Base-by-base conservation (phyloP, 2,888 invertebrate species). In the Drosophila mulleri region DNA sequence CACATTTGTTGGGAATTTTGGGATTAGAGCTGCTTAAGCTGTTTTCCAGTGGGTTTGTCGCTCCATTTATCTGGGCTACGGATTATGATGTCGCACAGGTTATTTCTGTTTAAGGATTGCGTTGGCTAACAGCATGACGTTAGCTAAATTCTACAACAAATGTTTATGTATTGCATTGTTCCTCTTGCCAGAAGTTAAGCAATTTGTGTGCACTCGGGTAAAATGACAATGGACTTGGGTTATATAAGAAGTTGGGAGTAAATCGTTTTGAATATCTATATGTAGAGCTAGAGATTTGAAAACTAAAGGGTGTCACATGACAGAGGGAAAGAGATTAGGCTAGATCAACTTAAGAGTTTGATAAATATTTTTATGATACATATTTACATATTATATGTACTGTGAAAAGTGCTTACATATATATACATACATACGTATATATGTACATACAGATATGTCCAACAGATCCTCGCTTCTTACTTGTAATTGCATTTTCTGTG, bases 21-120 rank as follows among this genome's bases (percentile, higher is more conserved):
- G 80, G 87, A 87, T 86, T 87, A 86, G 75, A 87, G 78, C 70
- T 81, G 75, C 76, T 50, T 84, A 81, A 86, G 84, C 84, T 86
- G 86, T 85, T 85, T 86, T 14, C 32, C 32, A 72, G 81, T 86
- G 80, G 83, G 83, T 20, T 76, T 75, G 77, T 70, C 63, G 58
- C 85, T 80, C 80, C 83, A 84, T 81, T 83, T 81, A 62, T 70
- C 41, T 71, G 75, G 69, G 66, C 67, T 37, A 26, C 48, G 61
- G 83, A 83, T 83, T 85, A 85, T 39, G 35, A 48, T 69, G 37
- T 29, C 53, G 26, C 58, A 61, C 85, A 80, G 80, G 78, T 75
- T 75, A 62, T 54, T 37, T 60, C 61, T 53, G 47, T 64, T 18
- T 53, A 68, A 72, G 67, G 67, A 65, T 48, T 72, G 23, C 44